Conservation (phyloP, 2,888 invertebrate species). For the Amblyjoppa proteus region DNA sequence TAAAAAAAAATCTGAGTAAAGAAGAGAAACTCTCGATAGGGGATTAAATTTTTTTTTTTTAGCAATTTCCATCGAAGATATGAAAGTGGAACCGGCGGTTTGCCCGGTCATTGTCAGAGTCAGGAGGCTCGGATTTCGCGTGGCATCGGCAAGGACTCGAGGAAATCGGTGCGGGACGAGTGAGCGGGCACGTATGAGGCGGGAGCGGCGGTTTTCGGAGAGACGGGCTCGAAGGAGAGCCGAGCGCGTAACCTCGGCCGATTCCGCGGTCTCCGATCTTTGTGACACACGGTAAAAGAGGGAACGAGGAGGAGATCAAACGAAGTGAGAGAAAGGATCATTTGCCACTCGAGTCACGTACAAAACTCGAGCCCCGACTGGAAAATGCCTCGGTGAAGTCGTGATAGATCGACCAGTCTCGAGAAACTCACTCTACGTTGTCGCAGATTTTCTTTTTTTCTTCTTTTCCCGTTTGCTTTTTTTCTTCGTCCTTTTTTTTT, state of each 20-base stretch:
- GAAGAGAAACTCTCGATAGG: background rate
- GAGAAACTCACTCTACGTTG: constrained; percentile 28
- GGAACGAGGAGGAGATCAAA: constrained; percentile 32
- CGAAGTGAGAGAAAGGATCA: constrained; percentile 55
- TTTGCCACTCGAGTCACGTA: constrained; percentile 63
- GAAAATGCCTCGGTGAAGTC: constrained; percentile 53
- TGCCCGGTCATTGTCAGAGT: background rate
- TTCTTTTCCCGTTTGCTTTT: background rate
- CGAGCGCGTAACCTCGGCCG: constrained; percentile 46
- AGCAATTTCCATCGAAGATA: background rate
- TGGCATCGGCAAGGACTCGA: background rate
- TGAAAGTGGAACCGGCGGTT: background rate
- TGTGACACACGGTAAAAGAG: constrained; percentile 34
- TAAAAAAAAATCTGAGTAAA: background rate
- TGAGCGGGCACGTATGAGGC: background rate
- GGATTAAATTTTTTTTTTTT: background rate
- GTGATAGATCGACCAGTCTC: constrained; percentile 50
- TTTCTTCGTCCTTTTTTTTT: background rate
- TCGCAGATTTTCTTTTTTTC: constrained; percentile 11
- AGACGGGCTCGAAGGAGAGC: constrained; percentile 5
- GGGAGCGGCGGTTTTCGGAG: background rate
- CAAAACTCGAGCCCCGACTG: constrained; percentile 38
- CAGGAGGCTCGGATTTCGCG: background rate
- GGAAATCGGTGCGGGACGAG: background rate
- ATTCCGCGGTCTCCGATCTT: constrained; percentile 50